Base-by-base conservation (phyloP, 1,140 invertebrate genomes). In the Drosophila sulfurigaster region DNA sequence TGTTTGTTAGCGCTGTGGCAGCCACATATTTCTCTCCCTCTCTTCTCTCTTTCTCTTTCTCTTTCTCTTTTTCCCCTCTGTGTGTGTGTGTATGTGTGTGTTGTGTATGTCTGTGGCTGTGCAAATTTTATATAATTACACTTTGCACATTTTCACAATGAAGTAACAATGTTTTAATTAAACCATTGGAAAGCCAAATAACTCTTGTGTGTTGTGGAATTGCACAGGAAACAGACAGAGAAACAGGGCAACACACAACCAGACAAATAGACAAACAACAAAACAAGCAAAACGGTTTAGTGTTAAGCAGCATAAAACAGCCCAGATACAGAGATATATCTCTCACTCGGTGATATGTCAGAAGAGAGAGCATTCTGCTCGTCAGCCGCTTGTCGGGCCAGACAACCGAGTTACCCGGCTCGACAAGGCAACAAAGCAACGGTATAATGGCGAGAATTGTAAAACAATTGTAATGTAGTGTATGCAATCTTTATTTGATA, bases 111-210 rank as follows among this genome's bases (percentile, higher is more conserved):
- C 49, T 67, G 56, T 87, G 83, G 78, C 76, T 81, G 78, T 78
- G 75, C 73, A 88, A 88, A 83, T 81, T 87, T 88, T 88, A 89
- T 88, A 88, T 88, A 88, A 88, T 88, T 88, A 88, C 85, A 85
- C 85, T 88, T 83, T 88, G 78, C 85, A 81, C 81, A 88, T 88
- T 88, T 88, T 83, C 85, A 89, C 85, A 88, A 88, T 88, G 85
- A 88, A 88, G 85, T 88, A 89, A 88, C 85, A 88, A 88, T 88
- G 85, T 88, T 88, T 88, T 88, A 88, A 88, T 88, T 88, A 88
- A 88, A 88, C 85, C 85, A 85, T 88, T 88, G 78, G 78, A 88
- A 83, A 81, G 81, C 85, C 85, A 89, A 88, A 88, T 88, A 88
- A 88, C 85, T 88, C 85, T 81, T 73, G 75, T 85, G 83, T 89